Evolutionary conservation across 2,888 invertebrate species (phyloP).

Genomic region (Lithophane semibrunnea): DNA sequence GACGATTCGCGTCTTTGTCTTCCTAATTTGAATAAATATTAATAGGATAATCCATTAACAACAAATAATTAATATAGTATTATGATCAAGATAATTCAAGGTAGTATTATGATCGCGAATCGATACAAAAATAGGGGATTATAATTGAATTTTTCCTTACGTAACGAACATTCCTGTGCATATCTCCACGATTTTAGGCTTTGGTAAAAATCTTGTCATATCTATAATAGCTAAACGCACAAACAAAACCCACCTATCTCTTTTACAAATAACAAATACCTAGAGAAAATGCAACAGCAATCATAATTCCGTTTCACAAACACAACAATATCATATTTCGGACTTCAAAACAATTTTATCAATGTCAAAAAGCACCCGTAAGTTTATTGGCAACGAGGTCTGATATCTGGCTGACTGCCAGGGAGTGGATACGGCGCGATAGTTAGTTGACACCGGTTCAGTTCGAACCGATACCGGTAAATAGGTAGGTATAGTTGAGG

Average conservation of each 20-base stretch:
- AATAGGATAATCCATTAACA: not conserved
- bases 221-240: too few relatives aligned
- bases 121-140: too few relatives aligned
- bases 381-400: constrained; percentile 47
- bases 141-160: too few relatives aligned
- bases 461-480: constrained; percentile 6
- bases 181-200: too few relatives aligned
- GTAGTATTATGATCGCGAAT: too few relatives aligned
- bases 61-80: too few relatives aligned
- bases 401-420: constrained; percentile 40
- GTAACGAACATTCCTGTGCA: too few relatives aligned
- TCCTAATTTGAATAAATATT: constrained; percentile 15
- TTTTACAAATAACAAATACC: not conserved
- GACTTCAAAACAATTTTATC: constrained; percentile 48
- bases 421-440: constrained; percentile 1
- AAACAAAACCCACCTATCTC: too few relatives aligned
- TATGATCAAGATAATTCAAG: too few relatives aligned
- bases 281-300: constrained; percentile 17
- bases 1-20: not conserved
- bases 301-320: constrained; percentile 1
- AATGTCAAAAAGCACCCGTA: constrained; percentile 31
- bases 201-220: too few relatives aligned
- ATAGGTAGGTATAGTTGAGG: not conserved
- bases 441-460: constrained; percentile 16
- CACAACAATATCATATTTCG: constrained; percentile 8